These are phyloP conservation scores for Thumatha senex DNA, from an alignment of 2,888 invertebrate genomes.

Conservation along the genomic window DNA sequence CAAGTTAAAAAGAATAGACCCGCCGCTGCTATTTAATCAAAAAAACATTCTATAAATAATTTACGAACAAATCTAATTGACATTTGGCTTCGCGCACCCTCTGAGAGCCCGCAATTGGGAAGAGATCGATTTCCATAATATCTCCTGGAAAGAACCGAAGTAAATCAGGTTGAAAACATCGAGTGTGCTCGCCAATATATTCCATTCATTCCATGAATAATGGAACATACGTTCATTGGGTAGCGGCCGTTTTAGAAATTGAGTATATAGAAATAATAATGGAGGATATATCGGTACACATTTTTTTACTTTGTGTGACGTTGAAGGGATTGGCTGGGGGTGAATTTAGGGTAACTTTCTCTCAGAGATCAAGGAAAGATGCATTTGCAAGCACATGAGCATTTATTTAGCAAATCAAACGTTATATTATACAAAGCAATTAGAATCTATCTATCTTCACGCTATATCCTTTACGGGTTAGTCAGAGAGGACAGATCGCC, in stretches of 20 bases:
- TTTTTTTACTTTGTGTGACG: background rate
- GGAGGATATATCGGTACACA: background rate
- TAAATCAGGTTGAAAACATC: background rate
- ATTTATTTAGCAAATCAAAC: too few species aligned
- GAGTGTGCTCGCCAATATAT: background rate
- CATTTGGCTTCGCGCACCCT: background rate
- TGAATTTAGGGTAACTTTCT: too few species aligned
- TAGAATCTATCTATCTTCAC: too few species aligned
- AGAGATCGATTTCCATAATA: background rate
- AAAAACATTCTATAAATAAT: background rate
- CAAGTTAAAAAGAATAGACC: background rate
- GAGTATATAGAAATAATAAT: background rate
- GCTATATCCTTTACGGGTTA: too few species aligned
- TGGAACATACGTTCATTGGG: background rate
- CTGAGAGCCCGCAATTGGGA: background rate
- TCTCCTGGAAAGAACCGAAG: background rate
- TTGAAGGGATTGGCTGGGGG: too few species aligned
- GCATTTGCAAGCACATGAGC: too few species aligned
- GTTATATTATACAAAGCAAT: too few species aligned
- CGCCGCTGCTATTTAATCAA: background rate
- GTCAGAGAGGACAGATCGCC: too few species aligned
- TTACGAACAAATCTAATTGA: constrained; percentile 1
- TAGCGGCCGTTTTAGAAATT: background rate
- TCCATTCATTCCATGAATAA: constrained; percentile 23
- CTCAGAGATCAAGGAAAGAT: too few species aligned